Evolutionary conservation across 2,113 vertebrate species (phyloP).

Genomic region (Lycaon pictus): DNA sequence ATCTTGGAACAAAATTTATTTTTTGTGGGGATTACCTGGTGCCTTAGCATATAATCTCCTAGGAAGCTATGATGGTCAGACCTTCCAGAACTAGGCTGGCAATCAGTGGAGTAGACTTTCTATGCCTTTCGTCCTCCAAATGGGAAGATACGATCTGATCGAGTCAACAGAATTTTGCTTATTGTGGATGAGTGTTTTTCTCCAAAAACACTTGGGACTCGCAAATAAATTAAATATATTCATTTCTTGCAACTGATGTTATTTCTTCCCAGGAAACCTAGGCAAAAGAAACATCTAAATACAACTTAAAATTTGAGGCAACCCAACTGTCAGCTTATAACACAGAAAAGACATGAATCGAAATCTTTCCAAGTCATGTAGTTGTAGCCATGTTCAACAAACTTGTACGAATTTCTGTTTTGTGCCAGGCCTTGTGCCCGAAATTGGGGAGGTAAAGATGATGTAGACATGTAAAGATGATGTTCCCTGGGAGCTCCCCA

Average conservation of each 20-base stretch:
- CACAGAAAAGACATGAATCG: not conserved
- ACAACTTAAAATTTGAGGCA: not conserved
- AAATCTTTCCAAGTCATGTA: not conserved
- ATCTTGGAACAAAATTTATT: not conserved
- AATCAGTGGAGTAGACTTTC: not conserved
- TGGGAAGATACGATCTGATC: not conserved
- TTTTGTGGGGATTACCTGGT: not conserved
- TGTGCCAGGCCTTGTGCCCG: not conserved
- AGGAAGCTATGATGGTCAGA: not conserved
- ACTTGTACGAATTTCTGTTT: not conserved
- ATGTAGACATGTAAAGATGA: not conserved
- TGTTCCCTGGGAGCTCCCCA: not conserved
- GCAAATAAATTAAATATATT: not conserved
- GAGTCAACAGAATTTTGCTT: not conserved
- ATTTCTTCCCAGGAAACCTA: not conserved
- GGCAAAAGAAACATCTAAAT: not conserved
- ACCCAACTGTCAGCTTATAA: not conserved
- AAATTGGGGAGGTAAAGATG: not conserved
- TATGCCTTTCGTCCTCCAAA: not conserved
- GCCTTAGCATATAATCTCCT: not conserved
- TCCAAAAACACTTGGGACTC: not conserved
- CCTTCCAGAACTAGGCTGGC: not conserved
- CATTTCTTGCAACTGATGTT: not conserved
- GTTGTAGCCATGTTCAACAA: not conserved
- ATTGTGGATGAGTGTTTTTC: not conserved